Evolutionary conservation across 2,113 vertebrate species (phyloP).

Genomic region (Neolamprologus toae): DNA sequence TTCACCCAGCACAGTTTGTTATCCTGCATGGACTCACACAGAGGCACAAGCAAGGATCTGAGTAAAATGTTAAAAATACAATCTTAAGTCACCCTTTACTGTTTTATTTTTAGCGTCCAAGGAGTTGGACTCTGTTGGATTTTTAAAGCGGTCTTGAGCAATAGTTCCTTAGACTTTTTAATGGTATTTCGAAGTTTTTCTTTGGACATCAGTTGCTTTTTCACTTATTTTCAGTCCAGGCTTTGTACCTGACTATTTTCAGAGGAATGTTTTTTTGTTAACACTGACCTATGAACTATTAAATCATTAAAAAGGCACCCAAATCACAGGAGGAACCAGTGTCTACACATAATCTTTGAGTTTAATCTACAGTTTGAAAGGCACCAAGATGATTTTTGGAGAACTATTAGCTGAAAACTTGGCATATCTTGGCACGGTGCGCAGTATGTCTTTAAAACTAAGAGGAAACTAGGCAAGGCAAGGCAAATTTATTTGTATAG

Average conservation of each 20-base stretch:
- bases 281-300: background rate
- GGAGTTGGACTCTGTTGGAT: background rate
- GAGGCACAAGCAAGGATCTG: background rate
- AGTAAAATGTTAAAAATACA: background rate
- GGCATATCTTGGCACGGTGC: too few species aligned
- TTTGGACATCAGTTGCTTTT: background rate
- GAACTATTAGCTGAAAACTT: background rate
- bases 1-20: background rate
- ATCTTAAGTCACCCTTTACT: background rate
- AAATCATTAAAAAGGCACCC: background rate
- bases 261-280: background rate
- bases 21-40: background rate
- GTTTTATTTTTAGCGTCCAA: background rate
- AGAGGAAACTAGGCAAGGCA: background rate
- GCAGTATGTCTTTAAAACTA: background rate
- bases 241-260: background rate
- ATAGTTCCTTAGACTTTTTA: background rate
- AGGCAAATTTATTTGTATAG: background rate
- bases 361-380: background rate
- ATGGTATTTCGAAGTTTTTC: rapidly evolving
- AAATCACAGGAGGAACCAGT: background rate
- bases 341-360: background rate
- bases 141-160: background rate
- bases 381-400: background rate
- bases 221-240: background rate